Base-by-base conservation (phyloP, 2,888 invertebrate genomes). In the Drosophila gaucha region DNA sequence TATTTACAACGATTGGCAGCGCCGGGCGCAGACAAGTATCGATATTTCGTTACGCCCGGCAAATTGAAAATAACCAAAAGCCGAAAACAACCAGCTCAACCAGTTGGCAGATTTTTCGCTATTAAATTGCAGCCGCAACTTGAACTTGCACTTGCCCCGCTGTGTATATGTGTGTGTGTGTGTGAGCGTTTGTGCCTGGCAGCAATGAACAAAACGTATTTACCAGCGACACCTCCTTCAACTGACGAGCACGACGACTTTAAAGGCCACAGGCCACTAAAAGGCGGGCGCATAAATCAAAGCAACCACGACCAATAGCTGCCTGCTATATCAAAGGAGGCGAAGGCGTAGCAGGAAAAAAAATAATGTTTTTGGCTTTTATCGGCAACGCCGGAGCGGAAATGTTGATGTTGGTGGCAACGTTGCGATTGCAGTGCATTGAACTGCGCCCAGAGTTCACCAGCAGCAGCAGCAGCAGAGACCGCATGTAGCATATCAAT, bases 401-500 rank as follows among this genome's bases (percentile, higher is more conserved):
- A 78, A 74, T 62, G 58, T 70, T 58, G 71, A 56, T 64, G 65
- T 55, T 60, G 57, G 30, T 36, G 36, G 54, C 69, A 67, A 57
- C 38, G 30, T 43, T 47, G 30, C 30, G 59, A 71, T 70, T 58
- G 46, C 59, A 59, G 77, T 60, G 59, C 78, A 75, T 63, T 75
- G 78, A 75, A 78, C 78, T 64, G 55, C 16, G n/a, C 33, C 12
- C 30, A 55, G 74, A 73, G 69, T 73, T 58, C 72, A 64, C 31
- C 56, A 41, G 10, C 31, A 24, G 43, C 43, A 47, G 30, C 55
- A 10, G 49, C 56, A 50, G 54, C 58, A 47, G 30, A 20, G 20
- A n/a, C 46, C 43, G 56, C 33, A 47, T 43, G 39, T 30, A 68
- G 71, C 79, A 76, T 80, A 80, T 80, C 84, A 84, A 75, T 84